Evolutionary conservation across 2,797 vertebrate genomes (phyloP).

Genomic region (Sebastes hopkinsi): DNA sequence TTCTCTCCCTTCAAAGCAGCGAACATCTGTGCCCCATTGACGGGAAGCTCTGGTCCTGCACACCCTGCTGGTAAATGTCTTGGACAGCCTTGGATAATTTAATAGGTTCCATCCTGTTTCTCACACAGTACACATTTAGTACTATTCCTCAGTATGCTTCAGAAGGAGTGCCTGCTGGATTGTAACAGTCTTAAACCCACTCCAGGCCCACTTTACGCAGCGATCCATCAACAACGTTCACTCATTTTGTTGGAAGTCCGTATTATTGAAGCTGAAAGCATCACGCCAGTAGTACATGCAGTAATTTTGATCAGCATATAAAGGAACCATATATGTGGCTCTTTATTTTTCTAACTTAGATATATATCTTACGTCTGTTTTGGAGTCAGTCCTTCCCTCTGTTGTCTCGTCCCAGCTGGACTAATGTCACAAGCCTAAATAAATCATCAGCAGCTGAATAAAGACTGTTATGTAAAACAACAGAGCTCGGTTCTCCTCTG

Average conservation of each 20-base stretch:
- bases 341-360: neutral
- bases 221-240: neutral
- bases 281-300: neutral
- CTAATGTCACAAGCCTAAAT: constrained; percentile 3
- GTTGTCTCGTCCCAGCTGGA: neutral
- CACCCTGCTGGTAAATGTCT: neutral
- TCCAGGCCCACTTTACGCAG: neutral
- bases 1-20: neutral
- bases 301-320: neutral
- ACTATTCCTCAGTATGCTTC: neutral
- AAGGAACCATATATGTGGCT: neutral
- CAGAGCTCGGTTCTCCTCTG: neutral
- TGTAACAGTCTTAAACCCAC: neutral
- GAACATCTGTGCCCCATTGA: neutral
- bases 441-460: neutral
- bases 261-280: neutral
- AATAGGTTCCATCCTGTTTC: neutral
- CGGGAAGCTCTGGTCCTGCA: neutral
- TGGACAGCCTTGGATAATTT: neutral
- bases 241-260: neutral
- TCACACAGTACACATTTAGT: neutral
- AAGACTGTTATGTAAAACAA: neutral
- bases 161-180: neutral
- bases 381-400: neutral
- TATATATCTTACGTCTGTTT: neutral